Evolutionary conservation across 2,797 vertebrate species (phyloP).

Genomic region (Todus mexicanus): DNA sequence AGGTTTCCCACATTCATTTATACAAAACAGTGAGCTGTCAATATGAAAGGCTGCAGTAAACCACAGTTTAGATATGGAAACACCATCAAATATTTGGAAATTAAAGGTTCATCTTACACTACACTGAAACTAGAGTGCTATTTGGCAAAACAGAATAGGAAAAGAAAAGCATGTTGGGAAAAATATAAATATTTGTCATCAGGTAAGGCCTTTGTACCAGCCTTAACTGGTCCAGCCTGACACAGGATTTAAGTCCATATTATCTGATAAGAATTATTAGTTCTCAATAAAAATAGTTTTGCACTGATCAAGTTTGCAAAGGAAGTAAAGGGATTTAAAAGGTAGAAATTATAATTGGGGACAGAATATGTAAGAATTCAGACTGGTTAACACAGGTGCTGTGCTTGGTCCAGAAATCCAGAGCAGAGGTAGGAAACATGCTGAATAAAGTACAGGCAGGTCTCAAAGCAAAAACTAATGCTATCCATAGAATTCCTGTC

Average conservation of each 20-base stretch:
- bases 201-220: not conserved
- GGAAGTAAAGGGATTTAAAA: not conserved
- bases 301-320: not conserved
- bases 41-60: not conserved
- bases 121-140: not conserved
- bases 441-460: not conserved
- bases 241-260: not conserved
- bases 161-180: not conserved
- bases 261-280: not conserved
- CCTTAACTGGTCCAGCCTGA: not conserved
- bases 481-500: not conserved
- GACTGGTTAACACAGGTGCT: not conserved
- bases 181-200: not conserved
- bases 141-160: not conserved
- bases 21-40: not conserved
- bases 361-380: not conserved
- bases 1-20: conserved; percentile 16
- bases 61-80: not conserved
- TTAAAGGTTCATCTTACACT: not conserved
- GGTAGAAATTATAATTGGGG: not conserved
- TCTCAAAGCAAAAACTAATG: not conserved
- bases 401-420: not conserved
- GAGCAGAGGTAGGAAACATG: not conserved
- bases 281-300: not conserved
- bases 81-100: not conserved